These are phyloP conservation scores for Aphodius granarius DNA, from an alignment of 2,888 invertebrate genomes.

Conservation along the genomic window DNA sequence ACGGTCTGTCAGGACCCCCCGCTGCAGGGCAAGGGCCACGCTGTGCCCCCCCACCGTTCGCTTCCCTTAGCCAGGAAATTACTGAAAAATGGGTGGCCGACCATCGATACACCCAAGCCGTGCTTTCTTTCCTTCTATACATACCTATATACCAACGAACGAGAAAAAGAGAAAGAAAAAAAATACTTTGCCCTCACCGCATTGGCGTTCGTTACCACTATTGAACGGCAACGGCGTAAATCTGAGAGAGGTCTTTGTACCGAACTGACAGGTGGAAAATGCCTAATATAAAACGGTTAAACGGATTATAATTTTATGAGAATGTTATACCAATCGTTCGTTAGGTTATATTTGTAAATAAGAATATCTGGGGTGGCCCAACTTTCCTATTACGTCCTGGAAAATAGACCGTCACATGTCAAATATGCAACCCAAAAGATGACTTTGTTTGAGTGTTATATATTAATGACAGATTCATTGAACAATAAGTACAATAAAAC, in stretches of 20 bases:
- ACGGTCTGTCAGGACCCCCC: slow-evolving; percentile 45
- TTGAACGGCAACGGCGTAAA: not conserved
- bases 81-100: slow-evolving; percentile 48
- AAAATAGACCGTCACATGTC: too few species aligned
- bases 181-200: not conserved
- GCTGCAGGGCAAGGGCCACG: slow-evolving; percentile 35
- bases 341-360: too few species aligned
- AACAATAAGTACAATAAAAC: too few species aligned
- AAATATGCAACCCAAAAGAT: too few species aligned
- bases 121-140: not conserved
- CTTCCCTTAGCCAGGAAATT: slow-evolving; percentile 46
- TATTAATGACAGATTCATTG: too few species aligned
- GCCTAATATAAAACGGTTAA: not conserved
- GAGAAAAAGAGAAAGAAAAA: not conserved
- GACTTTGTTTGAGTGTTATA: too few species aligned
- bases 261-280: not conserved
- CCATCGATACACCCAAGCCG: slow-evolving; percentile 15
- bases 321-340: not conserved
- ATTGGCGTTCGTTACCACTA: not conserved
- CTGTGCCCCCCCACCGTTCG: slow-evolving; percentile 35
- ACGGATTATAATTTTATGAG: not conserved
- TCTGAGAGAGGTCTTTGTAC: not conserved
- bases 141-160: too few species aligned
- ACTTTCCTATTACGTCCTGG: too few species aligned
- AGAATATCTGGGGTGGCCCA: too few species aligned